Evolutionary conservation across 2,797 vertebrate genomes (phyloP).

Genomic region (Pantherophis vulpinus): DNA sequence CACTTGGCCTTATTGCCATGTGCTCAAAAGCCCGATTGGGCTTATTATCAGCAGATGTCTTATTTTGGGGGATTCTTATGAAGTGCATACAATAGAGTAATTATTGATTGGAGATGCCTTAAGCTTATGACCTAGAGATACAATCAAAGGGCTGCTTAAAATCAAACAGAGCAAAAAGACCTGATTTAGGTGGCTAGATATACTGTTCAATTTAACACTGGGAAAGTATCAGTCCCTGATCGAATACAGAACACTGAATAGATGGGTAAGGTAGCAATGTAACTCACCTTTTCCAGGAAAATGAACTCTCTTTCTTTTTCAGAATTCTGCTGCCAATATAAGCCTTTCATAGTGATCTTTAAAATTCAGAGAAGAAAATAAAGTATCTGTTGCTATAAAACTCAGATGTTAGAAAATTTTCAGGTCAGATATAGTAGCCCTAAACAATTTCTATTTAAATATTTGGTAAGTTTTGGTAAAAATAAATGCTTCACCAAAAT

Average conservation of each 20-base stretch:
- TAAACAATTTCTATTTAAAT: not conserved
- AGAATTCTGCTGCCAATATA: constrained; percentile 79
- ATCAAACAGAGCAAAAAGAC: not conserved
- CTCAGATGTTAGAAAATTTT: not conserved
- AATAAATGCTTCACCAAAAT: not conserved
- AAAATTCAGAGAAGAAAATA: constrained; percentile 30
- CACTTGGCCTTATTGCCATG: no score
- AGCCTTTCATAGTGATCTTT: constrained; percentile 85
- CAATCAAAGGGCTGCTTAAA: not conserved
- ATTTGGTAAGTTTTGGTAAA: not conserved
- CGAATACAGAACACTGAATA: not conserved
- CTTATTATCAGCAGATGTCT: no score
- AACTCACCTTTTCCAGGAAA: constrained; percentile 86
- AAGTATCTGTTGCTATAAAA: not conserved
- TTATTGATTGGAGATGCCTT: not conserved
- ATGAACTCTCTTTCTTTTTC: constrained; percentile 82
- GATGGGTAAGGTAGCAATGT: not conserved
- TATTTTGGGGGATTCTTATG: not conserved
- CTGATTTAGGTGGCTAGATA: not conserved
- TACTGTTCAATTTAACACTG: not conserved
- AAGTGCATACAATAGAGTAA: not conserved
- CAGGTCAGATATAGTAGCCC: not conserved
- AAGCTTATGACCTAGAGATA: not conserved
- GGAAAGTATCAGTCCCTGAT: not conserved
- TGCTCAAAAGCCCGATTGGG: no score